Evolutionary conservation across 2,797 vertebrate species (phyloP).

Genomic region (Naso thynnoides): DNA sequence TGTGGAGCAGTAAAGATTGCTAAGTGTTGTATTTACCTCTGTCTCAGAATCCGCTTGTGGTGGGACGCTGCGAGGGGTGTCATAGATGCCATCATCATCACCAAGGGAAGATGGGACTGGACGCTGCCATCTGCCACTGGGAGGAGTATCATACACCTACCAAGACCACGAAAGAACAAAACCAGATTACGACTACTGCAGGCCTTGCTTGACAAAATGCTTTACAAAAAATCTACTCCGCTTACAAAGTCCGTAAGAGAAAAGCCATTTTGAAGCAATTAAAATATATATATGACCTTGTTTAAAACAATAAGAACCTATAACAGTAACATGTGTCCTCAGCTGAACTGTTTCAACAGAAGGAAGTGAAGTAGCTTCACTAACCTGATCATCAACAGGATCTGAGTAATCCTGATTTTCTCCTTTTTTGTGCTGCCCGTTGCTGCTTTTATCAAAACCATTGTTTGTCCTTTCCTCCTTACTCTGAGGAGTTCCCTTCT

Average conservation of each 20-base stretch:
- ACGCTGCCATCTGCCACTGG: constrained; percentile 84
- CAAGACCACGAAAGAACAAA: constrained; percentile 1
- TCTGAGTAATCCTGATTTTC: constrained; percentile 65
- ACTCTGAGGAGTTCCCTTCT: constrained; percentile 29
- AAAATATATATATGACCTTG: too few relatives aligned
- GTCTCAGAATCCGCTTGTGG: constrained; percentile 72
- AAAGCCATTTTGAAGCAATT: background rate
- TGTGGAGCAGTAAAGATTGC: too few relatives aligned
- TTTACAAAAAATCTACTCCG: background rate
- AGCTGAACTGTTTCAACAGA: background rate
- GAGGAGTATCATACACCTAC: constrained; percentile 93
- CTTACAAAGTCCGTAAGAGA: background rate
- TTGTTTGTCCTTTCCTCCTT: constrained; percentile 62
- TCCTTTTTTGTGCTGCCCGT: constrained; percentile 58
- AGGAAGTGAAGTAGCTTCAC: background rate
- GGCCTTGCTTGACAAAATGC: background rate
- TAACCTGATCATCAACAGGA: constrained; percentile 80
- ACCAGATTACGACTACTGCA: background rate
- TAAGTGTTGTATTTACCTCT: constrained; percentile 75
- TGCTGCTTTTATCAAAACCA: constrained; percentile 57
- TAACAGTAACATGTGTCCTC: background rate
- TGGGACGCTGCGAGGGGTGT: constrained; percentile 84
- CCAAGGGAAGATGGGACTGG: constrained; percentile 57
- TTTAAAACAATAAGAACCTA: background rate
- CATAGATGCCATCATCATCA: constrained; percentile 84